A percentile compares a stretch with the other conserved stretches of the same genome.
phyloP scores from a whole-genome alignment of 2,113 vertebrate genomes.

The Macquaria ambigua region DNA sequence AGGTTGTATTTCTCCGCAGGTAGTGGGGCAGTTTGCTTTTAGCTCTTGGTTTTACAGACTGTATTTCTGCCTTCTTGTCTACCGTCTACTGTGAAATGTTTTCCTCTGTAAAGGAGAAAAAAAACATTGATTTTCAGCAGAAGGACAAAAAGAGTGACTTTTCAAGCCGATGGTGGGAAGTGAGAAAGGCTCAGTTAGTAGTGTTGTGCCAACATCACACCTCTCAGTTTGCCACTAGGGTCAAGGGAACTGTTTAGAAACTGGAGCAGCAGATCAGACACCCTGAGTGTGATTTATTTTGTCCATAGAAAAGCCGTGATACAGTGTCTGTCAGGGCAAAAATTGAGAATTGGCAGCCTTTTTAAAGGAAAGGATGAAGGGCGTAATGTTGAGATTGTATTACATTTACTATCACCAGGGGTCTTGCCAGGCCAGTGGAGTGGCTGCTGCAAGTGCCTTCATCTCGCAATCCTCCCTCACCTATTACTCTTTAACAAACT shows the following conservation, averaged over 20 bases:
- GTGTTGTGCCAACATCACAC: slow-evolving; percentile 51
- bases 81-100: slow-evolving; percentile 15
- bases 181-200: slow-evolving; percentile 51
- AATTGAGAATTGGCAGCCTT: neutral
- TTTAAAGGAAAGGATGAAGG: neutral
- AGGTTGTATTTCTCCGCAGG: neutral
- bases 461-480: slow-evolving; percentile 8
- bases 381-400: slow-evolving; percentile 10
- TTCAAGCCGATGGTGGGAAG: slow-evolving; percentile 39
- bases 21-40: slow-evolving; percentile 13
- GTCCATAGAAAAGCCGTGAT: neutral
- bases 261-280: slow-evolving; percentile 27
- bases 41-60: slow-evolving; percentile 4
- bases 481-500: neutral
- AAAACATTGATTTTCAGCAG: slow-evolving; percentile 37
- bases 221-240: slow-evolving; percentile 50
- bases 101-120: neutral
- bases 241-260: slow-evolving; percentile 57
- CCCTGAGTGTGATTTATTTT: slow-evolving; percentile 35
- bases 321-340: slow-evolving; percentile 6
- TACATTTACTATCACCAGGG: slow-evolving; percentile 3
- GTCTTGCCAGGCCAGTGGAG: neutral
- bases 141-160: slow-evolving; percentile 35
- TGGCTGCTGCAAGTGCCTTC: neutral
- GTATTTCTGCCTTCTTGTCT: neutral